These are phyloP conservation scores for Henricia sp. DNA, from an alignment of 53 echinoderm and acorn worm genomes.

Conservation along the genomic window DNA sequence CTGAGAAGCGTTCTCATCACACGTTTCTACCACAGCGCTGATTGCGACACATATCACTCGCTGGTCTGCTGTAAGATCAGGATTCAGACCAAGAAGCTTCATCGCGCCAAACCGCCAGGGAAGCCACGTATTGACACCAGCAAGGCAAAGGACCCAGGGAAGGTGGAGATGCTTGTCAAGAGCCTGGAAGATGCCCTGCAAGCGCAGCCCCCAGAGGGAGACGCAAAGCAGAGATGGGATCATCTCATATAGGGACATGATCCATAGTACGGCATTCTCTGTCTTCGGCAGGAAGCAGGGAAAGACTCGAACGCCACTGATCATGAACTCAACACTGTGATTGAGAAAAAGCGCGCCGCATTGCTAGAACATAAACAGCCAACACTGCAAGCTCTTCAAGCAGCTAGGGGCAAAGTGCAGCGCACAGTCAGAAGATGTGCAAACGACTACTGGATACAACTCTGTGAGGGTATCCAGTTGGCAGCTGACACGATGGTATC, in stretches of 20 bases:
- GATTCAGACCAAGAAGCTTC: not conserved
- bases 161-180: not conserved
- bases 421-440: not conserved
- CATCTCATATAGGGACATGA: not conserved
- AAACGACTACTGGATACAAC: not conserved
- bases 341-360: not conserved
- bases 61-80: constrained; percentile 18
- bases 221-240: not conserved
- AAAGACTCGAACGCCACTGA: not conserved
- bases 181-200: not conserved
- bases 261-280: not conserved
- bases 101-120: not conserved
- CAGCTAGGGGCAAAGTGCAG: not conserved
- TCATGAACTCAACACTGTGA: not conserved
- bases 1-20: not conserved
- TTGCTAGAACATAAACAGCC: not conserved
- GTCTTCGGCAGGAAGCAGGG: constrained; percentile 1
- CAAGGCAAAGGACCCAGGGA: not conserved
- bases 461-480: not conserved
- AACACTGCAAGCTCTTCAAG: not conserved
- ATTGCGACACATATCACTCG: constrained; percentile 10
- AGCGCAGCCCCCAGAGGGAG: not conserved
- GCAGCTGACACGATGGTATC: not conserved
- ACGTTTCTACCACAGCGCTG: constrained; percentile 17
- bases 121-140: not conserved